Evolutionary conservation across 2,797 vertebrate genomes (phyloP).

Genomic region (Sebastes oblongus): DNA sequence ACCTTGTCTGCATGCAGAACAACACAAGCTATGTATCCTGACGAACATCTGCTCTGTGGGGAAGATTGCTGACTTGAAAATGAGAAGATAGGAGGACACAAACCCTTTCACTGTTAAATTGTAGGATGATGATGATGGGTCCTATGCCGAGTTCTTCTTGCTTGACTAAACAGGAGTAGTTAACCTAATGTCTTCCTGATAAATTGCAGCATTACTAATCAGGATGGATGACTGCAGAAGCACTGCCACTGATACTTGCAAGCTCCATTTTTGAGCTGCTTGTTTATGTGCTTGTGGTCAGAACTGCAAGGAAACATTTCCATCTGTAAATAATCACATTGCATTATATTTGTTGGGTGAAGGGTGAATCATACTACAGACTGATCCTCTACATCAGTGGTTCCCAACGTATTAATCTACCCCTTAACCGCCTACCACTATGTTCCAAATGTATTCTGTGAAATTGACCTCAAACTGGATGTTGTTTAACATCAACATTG

Average conservation of each 20-base stretch:
- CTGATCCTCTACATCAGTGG: background rate
- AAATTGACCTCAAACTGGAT: no score
- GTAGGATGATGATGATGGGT: slow-evolving; percentile 21
- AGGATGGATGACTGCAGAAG: slow-evolving; percentile 16
- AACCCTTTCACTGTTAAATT: slow-evolving; percentile 21
- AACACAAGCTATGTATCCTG: background rate
- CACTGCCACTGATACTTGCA: slow-evolving; percentile 18
- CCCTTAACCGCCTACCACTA: no score
- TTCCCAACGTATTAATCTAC: background rate
- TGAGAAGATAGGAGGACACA: background rate
- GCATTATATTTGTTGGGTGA: background rate
- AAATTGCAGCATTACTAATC: slow-evolving; percentile 37
- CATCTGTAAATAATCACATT: slow-evolving; percentile 43
- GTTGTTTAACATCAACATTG: background rate
- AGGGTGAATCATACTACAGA: background rate
- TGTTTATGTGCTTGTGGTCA: slow-evolving; percentile 16
- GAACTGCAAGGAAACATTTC: slow-evolving; percentile 28
- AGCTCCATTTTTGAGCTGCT: background rate
- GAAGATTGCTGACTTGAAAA: slow-evolving; percentile 17
- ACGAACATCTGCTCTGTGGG: background rate
- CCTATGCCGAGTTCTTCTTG: slow-evolving; percentile 13
- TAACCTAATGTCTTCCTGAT: slow-evolving; percentile 40
- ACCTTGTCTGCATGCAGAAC: background rate
- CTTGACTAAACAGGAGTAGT: slow-evolving; percentile 31
- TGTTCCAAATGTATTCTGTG: background rate